phyloP scores from a whole-genome alignment of 1,140 invertebrate genomes.

The Habropoda laboriosa region DNA sequence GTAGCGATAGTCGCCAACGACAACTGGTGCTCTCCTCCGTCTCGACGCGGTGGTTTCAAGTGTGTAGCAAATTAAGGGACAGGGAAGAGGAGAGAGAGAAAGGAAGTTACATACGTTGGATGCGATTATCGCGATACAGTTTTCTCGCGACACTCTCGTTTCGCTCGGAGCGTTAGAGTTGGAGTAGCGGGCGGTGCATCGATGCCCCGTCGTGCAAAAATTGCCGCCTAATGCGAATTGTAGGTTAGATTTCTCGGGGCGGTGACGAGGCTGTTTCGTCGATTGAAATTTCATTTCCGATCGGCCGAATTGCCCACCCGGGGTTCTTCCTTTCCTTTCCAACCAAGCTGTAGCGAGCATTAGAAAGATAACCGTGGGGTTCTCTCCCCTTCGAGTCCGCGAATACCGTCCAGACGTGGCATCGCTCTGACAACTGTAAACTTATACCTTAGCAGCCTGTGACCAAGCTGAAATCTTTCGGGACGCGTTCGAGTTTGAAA shows the following conservation, averaged over 20 bases:
- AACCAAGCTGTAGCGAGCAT: constrained; percentile 58
- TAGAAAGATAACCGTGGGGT: constrained; percentile 62
- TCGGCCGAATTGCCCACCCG: constrained; percentile 69
- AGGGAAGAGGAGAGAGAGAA: no score
- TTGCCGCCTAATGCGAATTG: constrained; percentile 69
- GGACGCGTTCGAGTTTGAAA: no score
- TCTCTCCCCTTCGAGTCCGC: neutral
- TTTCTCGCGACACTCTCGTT: no score
- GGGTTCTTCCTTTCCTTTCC: constrained; percentile 42
- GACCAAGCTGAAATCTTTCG: no score
- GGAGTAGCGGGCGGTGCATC: no score
- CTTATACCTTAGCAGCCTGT: no score
- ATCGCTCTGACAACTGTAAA: no score
- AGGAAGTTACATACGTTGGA: no score
- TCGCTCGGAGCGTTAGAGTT: no score
- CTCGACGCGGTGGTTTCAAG: neutral
- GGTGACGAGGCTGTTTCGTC: constrained; percentile 71
- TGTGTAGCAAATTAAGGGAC: no score
- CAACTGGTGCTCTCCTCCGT: no score
- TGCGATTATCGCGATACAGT: no score
- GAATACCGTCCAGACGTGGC: constrained; percentile 40
- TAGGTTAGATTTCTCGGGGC: constrained; percentile 74
- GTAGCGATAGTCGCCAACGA: constrained; percentile 3
- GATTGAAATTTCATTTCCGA: constrained; percentile 78
- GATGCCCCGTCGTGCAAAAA: constrained; percentile 51